Percentiles rank a stretch among this genome's conserved stretches.
Evolutionary conservation across 2,113 vertebrate genomes (phyloP).

Genomic region (Anseranas semipalmata): DNA sequence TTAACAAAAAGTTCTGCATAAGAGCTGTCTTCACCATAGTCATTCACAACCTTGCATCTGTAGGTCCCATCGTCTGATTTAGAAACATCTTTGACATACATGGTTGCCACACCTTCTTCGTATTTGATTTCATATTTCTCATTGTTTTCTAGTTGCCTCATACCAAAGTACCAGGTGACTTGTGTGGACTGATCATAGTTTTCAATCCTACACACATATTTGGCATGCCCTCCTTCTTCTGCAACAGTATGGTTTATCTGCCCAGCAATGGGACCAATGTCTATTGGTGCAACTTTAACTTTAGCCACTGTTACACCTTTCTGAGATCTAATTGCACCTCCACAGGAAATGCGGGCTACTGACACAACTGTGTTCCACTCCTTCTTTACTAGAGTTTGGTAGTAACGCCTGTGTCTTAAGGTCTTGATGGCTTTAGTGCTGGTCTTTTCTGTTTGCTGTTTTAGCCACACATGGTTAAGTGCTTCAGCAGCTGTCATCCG

Average conservation of each 20-base stretch:
- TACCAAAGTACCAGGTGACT: conserved; percentile 97
- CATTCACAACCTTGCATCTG: conserved; percentile 94
- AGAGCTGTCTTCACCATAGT: conserved; percentile 95
- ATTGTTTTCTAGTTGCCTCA: conserved; percentile 90
- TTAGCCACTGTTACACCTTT: conserved; percentile 90
- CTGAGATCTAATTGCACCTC: conserved; percentile 92
- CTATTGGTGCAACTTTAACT: conserved; percentile 95
- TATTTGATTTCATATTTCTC: conserved; percentile 94
- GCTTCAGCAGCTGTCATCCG: conserved; percentile 96
- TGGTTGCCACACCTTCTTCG: conserved; percentile 90
- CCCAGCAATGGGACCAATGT: conserved; percentile 91
- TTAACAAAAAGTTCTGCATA: conserved; percentile 93
- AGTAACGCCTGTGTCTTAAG: conserved; percentile 92
- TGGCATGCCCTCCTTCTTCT: conserved; percentile 87
- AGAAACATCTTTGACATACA: conserved; percentile 88
- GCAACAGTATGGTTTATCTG: conserved; percentile 86
- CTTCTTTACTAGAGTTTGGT: conserved; percentile 91
- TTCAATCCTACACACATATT: conserved; percentile 91
- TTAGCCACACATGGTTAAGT: conserved; percentile 90
- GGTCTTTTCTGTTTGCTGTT: conserved; percentile 84
- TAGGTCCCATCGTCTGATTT: conserved; percentile 95
- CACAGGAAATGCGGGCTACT: conserved; percentile 90
- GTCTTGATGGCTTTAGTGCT: conserved; percentile 89
- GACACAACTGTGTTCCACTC: conserved; percentile 94
- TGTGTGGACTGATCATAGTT: conserved; percentile 95